Percentiles rank a stretch among this genome's conserved stretches.
phyloP scores from a whole-genome alignment of 2,888 invertebrate species.

The Chelonus formosanus region DNA sequence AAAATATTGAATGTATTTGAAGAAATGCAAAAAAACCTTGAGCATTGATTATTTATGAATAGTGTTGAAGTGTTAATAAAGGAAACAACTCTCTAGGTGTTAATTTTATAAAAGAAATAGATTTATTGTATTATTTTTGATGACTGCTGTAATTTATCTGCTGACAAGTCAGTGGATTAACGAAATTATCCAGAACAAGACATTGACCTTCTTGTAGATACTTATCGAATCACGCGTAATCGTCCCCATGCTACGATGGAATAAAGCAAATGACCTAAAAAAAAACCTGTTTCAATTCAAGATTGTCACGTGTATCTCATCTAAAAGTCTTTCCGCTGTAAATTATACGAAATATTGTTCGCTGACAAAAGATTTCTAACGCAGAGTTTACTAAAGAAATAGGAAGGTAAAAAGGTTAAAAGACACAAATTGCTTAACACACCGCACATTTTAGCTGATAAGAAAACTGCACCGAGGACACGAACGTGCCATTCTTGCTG shows the following conservation, averaged over 20 bases:
- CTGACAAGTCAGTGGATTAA: neutral
- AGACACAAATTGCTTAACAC: slow-evolving; percentile 37
- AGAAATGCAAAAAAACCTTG: too few species aligned
- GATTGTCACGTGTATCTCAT: neutral
- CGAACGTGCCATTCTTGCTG: slow-evolving; percentile 37
- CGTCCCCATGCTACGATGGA: slow-evolving; percentile 8
- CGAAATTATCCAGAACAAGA: slow-evolving; percentile 15
- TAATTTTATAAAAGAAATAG: too few species aligned
- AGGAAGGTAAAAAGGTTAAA: slow-evolving; percentile 24
- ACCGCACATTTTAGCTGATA: slow-evolving; percentile 34
- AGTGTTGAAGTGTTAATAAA: too few species aligned
- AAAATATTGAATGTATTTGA: too few species aligned
- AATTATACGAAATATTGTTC: too few species aligned
- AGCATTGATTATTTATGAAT: too few species aligned
- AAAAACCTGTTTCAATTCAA: neutral
- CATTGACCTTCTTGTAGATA: slow-evolving; percentile 34
- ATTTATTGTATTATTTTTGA: too few species aligned
- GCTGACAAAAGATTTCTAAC: too few species aligned
- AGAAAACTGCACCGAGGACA: slow-evolving; percentile 37
- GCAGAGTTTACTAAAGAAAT: neutral
- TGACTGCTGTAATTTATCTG: too few species aligned
- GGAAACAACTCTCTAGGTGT: too few species aligned
- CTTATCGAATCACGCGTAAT: slow-evolving; percentile 32
- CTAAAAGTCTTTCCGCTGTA: neutral
- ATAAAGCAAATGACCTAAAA: slow-evolving; percentile 30